Evolutionary conservation across 2,113 vertebrate species (phyloP).

Genomic region (Porphyrio hochstetteri): DNA sequence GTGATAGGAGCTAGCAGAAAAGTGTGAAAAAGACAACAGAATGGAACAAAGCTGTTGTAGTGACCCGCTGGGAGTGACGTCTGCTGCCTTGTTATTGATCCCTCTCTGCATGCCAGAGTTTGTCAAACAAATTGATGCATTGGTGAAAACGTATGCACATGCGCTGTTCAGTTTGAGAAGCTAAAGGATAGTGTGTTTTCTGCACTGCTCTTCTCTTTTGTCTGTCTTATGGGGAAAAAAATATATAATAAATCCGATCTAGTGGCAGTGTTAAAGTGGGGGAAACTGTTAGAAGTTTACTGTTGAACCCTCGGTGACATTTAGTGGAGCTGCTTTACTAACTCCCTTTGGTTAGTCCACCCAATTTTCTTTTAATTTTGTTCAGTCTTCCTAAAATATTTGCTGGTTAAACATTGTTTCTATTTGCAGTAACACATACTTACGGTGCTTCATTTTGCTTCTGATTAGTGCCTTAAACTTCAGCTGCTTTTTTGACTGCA

Average conservation of each 20-base stretch:
- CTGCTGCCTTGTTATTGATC: constrained; percentile 1
- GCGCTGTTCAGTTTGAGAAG: not conserved
- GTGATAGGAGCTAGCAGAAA: not conserved
- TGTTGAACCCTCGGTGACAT: not conserved
- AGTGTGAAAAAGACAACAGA: not conserved
- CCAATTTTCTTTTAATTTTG: not conserved
- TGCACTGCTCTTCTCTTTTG: not conserved
- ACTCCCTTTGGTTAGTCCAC: not conserved
- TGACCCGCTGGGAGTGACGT: not conserved
- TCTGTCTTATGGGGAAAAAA: not conserved
- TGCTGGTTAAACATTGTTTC: not conserved
- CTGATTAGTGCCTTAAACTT: constrained; percentile 44
- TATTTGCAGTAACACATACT: not conserved
- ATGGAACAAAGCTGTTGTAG: not conserved
- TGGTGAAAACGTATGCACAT: not conserved
- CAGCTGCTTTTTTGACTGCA: constrained; percentile 33
- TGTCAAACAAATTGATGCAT: constrained; percentile 3
- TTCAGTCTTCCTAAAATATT: not conserved
- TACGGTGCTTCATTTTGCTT: constrained; percentile 9
- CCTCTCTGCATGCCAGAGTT: not conserved
- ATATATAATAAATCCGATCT: not conserved
- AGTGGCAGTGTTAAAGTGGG: not conserved
- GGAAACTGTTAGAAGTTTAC: not conserved
- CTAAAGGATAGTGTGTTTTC: not conserved
- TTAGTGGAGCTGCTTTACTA: not conserved